A percentile compares a stretch with the other conserved stretches of the same genome.
phyloP scores from a whole-genome alignment of 2,113 vertebrate genomes.

The Camelus dromedarius region DNA sequence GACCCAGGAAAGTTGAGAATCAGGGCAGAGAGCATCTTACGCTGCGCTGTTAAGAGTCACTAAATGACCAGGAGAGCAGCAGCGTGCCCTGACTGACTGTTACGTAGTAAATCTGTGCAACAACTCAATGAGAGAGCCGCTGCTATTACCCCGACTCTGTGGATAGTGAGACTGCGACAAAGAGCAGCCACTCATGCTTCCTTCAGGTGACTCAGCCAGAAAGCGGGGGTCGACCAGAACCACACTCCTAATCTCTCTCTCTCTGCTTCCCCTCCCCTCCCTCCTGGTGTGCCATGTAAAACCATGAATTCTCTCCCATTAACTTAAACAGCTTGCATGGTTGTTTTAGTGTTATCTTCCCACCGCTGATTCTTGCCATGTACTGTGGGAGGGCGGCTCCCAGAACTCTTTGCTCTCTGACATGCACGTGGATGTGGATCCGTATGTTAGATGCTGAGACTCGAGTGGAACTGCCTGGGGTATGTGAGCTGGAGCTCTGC shows the following conservation, averaged over 20 bases:
- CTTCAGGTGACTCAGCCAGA: background rate
- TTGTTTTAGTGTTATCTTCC: background rate
- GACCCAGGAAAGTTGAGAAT: background rate
- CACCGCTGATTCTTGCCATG: no score
- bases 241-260: background rate
- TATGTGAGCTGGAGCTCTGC: rapidly evolving
- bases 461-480: background rate
- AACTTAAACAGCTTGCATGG: background rate
- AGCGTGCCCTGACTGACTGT: background rate
- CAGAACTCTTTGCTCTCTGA: background rate
- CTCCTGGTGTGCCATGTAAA: background rate
- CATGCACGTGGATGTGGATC: background rate
- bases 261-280: background rate
- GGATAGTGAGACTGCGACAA: background rate
- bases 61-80: background rate
- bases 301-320: background rate
- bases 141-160: background rate
- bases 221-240: background rate
- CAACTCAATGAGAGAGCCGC: background rate
- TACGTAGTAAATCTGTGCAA: background rate
- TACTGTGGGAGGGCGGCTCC: background rate
- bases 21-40: background rate
- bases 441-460: background rate
- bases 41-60: background rate
- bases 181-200: background rate